phyloP scores from a whole-genome alignment of 2,113 vertebrate species.

The Alces alces region DNA sequence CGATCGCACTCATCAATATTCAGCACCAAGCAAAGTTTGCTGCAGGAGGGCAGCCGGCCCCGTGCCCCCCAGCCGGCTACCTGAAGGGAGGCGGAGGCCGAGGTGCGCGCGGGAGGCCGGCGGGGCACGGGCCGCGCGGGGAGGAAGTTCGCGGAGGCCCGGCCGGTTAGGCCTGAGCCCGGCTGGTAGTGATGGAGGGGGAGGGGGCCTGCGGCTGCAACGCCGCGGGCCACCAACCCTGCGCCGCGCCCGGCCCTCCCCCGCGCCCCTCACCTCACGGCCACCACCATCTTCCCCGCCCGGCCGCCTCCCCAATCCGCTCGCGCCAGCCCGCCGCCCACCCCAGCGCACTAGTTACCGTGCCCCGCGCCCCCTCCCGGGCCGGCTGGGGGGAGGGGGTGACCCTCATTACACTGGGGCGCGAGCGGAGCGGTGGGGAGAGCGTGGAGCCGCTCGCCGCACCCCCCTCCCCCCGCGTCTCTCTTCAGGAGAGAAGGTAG shows the following conservation, averaged over 20 bases:
- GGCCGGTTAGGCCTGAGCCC: slow-evolving; percentile 66
- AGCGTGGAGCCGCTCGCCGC: slow-evolving; percentile 55
- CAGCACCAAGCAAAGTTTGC: slow-evolving; percentile 64
- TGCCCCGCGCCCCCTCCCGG: slow-evolving; percentile 72
- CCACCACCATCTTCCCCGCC: slow-evolving; percentile 68
- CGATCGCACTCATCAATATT: slow-evolving; percentile 28
- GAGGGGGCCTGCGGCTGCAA: slow-evolving; percentile 40
- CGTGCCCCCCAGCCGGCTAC: slow-evolving; percentile 20
- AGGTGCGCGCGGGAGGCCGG: slow-evolving; percentile 39
- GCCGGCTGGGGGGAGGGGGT: slow-evolving; percentile 67
- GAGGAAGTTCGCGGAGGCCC: slow-evolving; percentile 67
- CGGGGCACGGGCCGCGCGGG: slow-evolving; percentile 55
- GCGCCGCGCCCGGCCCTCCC: slow-evolving; percentile 14
- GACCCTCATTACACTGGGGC: slow-evolving; percentile 69
- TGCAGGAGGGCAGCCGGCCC: slow-evolving; percentile 46
- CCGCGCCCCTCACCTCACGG: slow-evolving; percentile 61
- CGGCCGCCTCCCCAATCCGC: slow-evolving; percentile 49
- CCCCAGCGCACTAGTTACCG: slow-evolving; percentile 71
- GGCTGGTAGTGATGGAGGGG: slow-evolving; percentile 63
- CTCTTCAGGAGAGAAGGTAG: slow-evolving; percentile 60
- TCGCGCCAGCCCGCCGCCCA: slow-evolving; percentile 54
- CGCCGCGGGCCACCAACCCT: slow-evolving; percentile 31
- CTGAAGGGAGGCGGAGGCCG: slow-evolving; percentile 43
- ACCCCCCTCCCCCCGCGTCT: slow-evolving; percentile 60
- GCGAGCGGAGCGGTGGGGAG: slow-evolving; percentile 45